Evolutionary conservation across 2,888 invertebrate species (phyloP).

Genomic region (Athrips mouffetella): DNA sequence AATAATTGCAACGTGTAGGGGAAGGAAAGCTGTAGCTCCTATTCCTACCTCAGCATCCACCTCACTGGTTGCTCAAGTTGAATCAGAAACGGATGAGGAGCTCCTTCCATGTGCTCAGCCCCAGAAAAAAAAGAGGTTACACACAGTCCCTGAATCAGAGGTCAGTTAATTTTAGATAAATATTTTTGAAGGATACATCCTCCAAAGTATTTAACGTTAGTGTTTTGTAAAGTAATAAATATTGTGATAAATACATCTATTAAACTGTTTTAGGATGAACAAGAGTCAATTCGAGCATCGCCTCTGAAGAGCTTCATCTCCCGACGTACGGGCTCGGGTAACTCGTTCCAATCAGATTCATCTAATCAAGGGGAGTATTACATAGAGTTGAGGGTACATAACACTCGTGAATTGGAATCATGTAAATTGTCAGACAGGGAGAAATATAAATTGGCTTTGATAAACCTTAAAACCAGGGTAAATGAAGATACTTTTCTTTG

Average conservation of each 20-base stretch:
- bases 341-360: constrained; percentile 1
- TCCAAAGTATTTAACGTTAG: too few species aligned
- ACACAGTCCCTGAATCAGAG: constrained; percentile 1
- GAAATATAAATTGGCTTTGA: neutral
- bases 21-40: neutral
- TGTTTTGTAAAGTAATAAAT: too few species aligned
- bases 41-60: too few species aligned
- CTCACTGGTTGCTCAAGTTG: neutral
- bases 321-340: constrained; percentile 2
- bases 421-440: neutral
- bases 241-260: too few species aligned
- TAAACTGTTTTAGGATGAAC: constrained; percentile 8
- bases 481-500: neutral
- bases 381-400: neutral
- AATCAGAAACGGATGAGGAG: neutral
- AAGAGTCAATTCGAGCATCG: neutral
- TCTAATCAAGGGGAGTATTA: constrained; percentile 1
- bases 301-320: neutral
- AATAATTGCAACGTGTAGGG: neutral
- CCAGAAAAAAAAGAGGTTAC: neutral
- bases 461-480: neutral
- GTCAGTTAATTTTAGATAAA: neutral
- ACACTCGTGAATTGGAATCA: neutral
- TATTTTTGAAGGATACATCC: too few species aligned
- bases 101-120: constrained; percentile 6